phyloP scores from a whole-genome alignment of 2,888 invertebrate species.

The Pollenia griseotomentosa region DNA sequence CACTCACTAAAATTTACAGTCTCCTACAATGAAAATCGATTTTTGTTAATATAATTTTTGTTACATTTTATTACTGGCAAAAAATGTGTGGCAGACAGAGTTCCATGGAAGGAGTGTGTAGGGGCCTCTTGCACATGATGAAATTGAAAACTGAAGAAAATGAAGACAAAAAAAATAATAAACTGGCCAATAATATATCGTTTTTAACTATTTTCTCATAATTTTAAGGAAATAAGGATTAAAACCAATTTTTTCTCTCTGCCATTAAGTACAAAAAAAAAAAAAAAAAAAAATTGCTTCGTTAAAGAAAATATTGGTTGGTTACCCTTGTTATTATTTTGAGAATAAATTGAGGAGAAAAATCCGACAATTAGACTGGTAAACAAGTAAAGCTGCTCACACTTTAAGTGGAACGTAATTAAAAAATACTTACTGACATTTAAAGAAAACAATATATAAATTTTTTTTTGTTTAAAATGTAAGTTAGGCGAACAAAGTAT shows the following conservation, averaged over 20 bases:
- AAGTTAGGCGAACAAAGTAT: too few species aligned
- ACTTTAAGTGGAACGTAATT: too few species aligned
- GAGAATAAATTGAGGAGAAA: background rate
- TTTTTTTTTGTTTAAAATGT: too few species aligned
- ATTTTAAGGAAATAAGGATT: slow-evolving; percentile 8
- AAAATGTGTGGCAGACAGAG: background rate
- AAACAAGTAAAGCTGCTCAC: background rate
- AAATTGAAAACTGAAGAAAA: slow-evolving; percentile 2
- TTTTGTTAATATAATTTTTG: slow-evolving; percentile 26
- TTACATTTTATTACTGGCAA: slow-evolving; percentile 13
- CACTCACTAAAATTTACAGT: background rate
- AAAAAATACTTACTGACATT: too few species aligned
- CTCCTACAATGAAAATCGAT: slow-evolving; percentile 3
- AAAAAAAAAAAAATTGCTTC: background rate
- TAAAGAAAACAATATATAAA: too few species aligned
- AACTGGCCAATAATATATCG: slow-evolving; percentile 39
- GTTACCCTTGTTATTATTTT: background rate
- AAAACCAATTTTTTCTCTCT: background rate
- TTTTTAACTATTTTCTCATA: slow-evolving; percentile 30
- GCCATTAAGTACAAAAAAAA: background rate
- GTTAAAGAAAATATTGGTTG: background rate
- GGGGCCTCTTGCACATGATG: background rate
- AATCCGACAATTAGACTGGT: background rate
- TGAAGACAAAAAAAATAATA: background rate
- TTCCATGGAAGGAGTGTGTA: background rate